phyloP scores from a whole-genome alignment of 2,113 vertebrate genomes.

The Daphoenositta chrysoptera region DNA sequence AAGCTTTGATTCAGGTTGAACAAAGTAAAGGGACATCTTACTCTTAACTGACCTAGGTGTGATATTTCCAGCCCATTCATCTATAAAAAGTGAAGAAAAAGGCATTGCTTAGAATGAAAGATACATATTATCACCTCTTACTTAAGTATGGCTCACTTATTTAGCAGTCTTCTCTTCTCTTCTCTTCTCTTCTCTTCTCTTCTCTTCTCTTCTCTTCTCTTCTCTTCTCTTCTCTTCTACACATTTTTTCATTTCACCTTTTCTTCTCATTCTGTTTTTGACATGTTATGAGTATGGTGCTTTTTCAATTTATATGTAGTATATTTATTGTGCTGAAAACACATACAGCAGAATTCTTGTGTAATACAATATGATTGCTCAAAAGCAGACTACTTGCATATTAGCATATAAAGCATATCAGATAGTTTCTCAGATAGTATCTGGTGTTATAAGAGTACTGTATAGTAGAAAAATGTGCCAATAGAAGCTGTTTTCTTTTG shows the following conservation, averaged over 20 bases:
- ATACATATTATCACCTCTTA: not conserved
- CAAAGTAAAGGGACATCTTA: constrained; percentile 28
- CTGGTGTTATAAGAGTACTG: not conserved
- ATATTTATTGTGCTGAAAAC: not conserved
- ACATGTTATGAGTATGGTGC: not conserved
- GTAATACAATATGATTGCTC: not conserved
- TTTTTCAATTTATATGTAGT: not conserved
- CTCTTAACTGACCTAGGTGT: constrained; percentile 66
- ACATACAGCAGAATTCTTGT: not conserved
- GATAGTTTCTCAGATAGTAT: not conserved
- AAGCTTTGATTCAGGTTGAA: constrained; percentile 49
- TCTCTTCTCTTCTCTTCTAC: no score
- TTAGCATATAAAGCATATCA: not conserved
- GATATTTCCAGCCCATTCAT: constrained; percentile 54
- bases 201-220: no score
- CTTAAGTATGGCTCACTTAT: not conserved
- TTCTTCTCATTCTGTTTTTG: not conserved
- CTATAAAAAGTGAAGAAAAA: constrained; percentile 6
- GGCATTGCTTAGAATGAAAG: constrained; percentile 34
- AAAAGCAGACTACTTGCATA: not conserved
- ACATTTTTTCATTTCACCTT: not conserved
- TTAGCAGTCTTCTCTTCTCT: not conserved
- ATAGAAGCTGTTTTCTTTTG: not conserved
- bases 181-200: not conserved
- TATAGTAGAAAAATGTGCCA: not conserved